Conservation (phyloP, 2,888 invertebrate species). For the Cosmorhoe ocellata region DNA sequence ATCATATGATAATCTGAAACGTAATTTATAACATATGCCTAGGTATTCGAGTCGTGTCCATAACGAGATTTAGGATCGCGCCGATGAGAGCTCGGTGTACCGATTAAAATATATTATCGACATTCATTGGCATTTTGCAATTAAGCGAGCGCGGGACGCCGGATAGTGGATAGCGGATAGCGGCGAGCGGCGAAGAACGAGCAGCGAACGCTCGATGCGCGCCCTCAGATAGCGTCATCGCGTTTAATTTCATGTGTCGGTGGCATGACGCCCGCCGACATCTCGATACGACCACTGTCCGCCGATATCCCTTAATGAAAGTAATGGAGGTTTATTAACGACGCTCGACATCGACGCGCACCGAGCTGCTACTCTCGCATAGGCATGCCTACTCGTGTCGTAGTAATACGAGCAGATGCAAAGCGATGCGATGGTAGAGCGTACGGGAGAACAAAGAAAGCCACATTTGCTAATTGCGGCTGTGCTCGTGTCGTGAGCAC, state of each 20-base stretch:
- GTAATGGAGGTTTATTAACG: conserved; percentile 81
- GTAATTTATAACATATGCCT: conserved; percentile 80
- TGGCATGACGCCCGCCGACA: conserved; percentile 75
- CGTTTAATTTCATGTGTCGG: conserved; percentile 78
- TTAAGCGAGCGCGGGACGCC: conserved; percentile 65
- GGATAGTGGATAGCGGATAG: conserved; percentile 31
- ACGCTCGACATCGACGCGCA: conserved; percentile 57
- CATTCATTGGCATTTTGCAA: conserved; percentile 76
- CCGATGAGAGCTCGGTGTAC: conserved; percentile 61
- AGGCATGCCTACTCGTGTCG: conserved; percentile 47
- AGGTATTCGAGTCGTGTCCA: conserved; percentile 78
- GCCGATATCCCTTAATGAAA: conserved; percentile 80
- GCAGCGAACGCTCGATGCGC: conserved; percentile 57
- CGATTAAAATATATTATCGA: conserved; percentile 76
- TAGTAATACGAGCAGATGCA: conserved; percentile 73
- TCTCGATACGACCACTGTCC: conserved; percentile 76
- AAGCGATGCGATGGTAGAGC: conserved; percentile 65
- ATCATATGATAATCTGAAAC: conserved; percentile 81
- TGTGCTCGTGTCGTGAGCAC: conserved; percentile 81
- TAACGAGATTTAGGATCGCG: conserved; percentile 80
- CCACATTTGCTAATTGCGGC: conserved; percentile 82
- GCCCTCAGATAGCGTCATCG: conserved; percentile 77
- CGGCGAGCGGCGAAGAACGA: conserved; percentile 45
- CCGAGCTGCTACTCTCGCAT: conserved; percentile 30
- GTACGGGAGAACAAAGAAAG: conserved; percentile 82